These are phyloP conservation scores for Cotesia chilonis DNA, from an alignment of 1,140 invertebrate genomes.

Conservation along the genomic window DNA sequence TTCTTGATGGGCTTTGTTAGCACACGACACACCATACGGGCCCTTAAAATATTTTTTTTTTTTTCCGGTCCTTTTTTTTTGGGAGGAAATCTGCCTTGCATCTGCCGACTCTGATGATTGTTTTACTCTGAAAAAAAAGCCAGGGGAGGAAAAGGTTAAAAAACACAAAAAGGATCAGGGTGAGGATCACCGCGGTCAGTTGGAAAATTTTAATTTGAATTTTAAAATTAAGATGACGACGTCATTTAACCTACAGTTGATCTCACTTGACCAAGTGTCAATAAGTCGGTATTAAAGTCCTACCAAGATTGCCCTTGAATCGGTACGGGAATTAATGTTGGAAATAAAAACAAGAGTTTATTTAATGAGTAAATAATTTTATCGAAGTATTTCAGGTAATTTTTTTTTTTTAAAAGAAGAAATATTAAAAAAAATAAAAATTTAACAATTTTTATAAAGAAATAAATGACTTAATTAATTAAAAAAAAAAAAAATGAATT, in stretches of 20 bases:
- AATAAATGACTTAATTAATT: background rate
- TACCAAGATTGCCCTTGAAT: conserved; percentile 25
- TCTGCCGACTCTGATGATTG: no score
- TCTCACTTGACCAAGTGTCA: conserved; percentile 62
- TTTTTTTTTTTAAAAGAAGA: background rate
- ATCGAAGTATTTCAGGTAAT: background rate
- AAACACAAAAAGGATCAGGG: no score
- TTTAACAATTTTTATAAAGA: background rate
- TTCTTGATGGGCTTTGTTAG: conserved; percentile 10
- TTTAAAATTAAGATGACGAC: background rate
- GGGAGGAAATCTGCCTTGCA: no score
- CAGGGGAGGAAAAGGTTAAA: no score
- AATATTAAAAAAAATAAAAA: background rate
- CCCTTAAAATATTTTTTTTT: background rate
- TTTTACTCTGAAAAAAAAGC: no score
- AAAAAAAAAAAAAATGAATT: no score
- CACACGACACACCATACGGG: conserved; percentile 14
- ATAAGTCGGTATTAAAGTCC: conserved; percentile 45
- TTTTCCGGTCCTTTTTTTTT: background rate
- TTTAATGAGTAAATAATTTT: background rate
- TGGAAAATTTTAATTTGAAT: background rate
- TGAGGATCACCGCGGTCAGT: no score
- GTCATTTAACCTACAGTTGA: conserved; percentile 55
- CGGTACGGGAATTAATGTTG: background rate
- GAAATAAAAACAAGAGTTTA: background rate